Conservation (phyloP, 2,888 invertebrate genomes). For the Tenthredo amoena region DNA sequence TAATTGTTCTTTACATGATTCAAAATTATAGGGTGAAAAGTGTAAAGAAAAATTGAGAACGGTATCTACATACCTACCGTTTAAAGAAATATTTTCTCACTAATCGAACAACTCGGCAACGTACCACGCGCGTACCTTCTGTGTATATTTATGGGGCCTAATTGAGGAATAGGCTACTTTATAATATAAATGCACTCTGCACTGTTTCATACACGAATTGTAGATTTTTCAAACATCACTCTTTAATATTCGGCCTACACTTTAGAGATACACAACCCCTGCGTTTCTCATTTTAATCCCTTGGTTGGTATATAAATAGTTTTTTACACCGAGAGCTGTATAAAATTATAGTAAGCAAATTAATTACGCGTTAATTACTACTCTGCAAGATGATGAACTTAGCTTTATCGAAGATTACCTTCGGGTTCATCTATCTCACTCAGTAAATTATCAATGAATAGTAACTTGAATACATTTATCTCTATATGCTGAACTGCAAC, state of each 20-base stretch:
- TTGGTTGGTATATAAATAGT: background rate
- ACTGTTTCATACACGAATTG: slow-evolving; percentile 48
- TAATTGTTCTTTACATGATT: background rate
- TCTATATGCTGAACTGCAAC: background rate
- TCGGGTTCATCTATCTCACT: background rate
- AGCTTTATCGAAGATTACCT: background rate
- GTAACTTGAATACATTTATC: background rate
- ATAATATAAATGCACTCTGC: slow-evolving; percentile 43
- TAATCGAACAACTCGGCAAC: slow-evolving; percentile 17
- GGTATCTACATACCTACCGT: background rate
- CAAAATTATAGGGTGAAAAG: background rate
- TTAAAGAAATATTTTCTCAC: background rate
- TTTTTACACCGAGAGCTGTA: background rate
- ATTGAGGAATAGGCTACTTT: slow-evolving; percentile 21
- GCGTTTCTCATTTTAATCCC: background rate
- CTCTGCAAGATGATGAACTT: background rate
- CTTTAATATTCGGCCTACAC: slow-evolving; percentile 42
- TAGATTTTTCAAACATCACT: slow-evolving; percentile 48
- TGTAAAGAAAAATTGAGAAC: background rate
- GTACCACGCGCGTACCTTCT: background rate
- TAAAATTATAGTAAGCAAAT: background rate
- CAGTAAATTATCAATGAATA: background rate
- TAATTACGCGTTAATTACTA: background rate
- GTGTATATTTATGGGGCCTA: slow-evolving; percentile 32
- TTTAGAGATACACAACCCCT: background rate